Conservation (phyloP, 2,888 invertebrate genomes). For the Mactromeris polynyma region DNA sequence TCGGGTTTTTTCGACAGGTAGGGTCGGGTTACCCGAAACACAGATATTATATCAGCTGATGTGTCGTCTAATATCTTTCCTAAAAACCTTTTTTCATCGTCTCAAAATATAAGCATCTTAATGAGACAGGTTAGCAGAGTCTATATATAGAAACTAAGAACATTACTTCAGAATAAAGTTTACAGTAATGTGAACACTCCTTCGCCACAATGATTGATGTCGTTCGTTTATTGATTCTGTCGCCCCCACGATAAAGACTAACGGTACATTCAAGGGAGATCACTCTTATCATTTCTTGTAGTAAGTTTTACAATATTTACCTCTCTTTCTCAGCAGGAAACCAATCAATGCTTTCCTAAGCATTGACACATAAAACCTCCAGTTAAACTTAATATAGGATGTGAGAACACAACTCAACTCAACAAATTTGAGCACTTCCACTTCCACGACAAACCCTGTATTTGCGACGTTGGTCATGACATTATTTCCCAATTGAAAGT, state of each 20-base stretch:
- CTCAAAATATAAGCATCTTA: constrained; percentile 23
- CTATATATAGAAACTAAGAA: constrained; percentile 42
- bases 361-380: no score
- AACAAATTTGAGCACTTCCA: no score
- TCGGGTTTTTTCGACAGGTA: no score
- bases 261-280: constrained; percentile 35
- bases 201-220: constrained; percentile 32
- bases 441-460: no score
- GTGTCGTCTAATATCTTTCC: neutral
- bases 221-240: constrained; percentile 30
- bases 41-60: neutral
- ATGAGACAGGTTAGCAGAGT: neutral
- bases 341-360: no score
- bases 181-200: constrained; percentile 39
- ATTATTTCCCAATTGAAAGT: no score
- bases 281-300: neutral
- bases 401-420: no score
- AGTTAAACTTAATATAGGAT: no score
- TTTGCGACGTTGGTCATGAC: no score
- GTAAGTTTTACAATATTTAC: neutral
- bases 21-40: no score
- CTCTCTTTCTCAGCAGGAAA: no score
- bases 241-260: constrained; percentile 27
- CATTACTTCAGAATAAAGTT: constrained; percentile 16
- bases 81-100: neutral